phyloP scores from a whole-genome alignment of 2,797 vertebrate genomes.

The Cynodonichthys magdalenae region DNA sequence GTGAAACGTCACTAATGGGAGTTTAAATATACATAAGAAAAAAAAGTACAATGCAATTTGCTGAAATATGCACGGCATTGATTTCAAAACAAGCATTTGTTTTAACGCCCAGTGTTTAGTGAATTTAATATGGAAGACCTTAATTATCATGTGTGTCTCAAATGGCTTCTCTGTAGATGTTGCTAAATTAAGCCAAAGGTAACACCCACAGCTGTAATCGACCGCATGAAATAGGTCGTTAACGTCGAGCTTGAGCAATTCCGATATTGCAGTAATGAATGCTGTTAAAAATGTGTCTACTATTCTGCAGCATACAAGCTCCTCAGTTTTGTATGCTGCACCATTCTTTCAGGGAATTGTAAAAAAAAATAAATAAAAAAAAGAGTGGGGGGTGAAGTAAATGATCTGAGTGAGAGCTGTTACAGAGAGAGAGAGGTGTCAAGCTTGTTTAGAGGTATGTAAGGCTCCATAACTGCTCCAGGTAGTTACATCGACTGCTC shows the following conservation, averaged over 20 bases:
- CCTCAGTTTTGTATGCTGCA: neutral
- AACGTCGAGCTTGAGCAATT: constrained; percentile 37
- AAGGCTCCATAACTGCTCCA: constrained; percentile 14
- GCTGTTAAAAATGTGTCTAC: constrained; percentile 13
- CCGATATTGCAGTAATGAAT: constrained; percentile 20
- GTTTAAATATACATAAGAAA: constrained; percentile 3
- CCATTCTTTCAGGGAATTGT: constrained; percentile 2
- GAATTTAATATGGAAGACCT: constrained; percentile 10
- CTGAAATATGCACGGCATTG: constrained; percentile 7
- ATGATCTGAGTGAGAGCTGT: constrained; percentile 6
- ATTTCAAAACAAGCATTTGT: constrained; percentile 9
- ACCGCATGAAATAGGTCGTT: constrained; percentile 41
- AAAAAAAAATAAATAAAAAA: neutral
- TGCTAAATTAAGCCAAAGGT: constrained; percentile 42
- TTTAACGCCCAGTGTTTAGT: constrained; percentile 23
- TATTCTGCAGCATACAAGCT: constrained; percentile 1
- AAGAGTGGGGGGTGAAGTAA: neutral
- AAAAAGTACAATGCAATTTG: constrained; percentile 9
- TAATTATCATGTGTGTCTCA: constrained; percentile 26
- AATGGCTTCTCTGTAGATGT: constrained; percentile 24
- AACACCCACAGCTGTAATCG: constrained; percentile 42
- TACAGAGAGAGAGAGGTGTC: neutral
- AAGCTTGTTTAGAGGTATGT: constrained; percentile 4
- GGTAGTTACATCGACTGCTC: constrained; percentile 6
- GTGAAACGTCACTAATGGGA: constrained; percentile 6